Conservation (phyloP, 2,113 vertebrate genomes). For the Neofelis nebulosa region DNA sequence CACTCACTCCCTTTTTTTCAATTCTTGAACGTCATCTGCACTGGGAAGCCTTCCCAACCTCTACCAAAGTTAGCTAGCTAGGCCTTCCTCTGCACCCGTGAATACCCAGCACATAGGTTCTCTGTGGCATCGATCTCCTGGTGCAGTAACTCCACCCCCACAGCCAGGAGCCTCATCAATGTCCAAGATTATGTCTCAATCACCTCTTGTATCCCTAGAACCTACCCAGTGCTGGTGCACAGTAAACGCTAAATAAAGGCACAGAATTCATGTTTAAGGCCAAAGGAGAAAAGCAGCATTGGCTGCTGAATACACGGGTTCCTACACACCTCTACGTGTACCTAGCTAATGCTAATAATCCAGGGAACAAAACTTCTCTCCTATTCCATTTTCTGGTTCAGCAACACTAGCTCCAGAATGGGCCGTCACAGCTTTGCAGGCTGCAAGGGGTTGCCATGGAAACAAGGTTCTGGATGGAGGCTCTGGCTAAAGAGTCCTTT, state of each 20-base stretch:
- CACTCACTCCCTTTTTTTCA: not conserved
- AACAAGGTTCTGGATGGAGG: constrained; percentile 82
- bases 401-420: constrained; percentile 68
- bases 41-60: not conserved
- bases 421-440: constrained; percentile 72
- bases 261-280: not conserved
- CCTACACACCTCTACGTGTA: not conserved
- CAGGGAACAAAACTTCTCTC: constrained; percentile 60
- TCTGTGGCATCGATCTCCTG: not conserved
- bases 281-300: constrained; percentile 27
- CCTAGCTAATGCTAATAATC: constrained; percentile 52
- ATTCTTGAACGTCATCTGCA: not conserved
- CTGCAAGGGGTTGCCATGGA: constrained; percentile 81
- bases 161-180: not conserved
- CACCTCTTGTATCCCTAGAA: not conserved
- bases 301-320: not conserved
- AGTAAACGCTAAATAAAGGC: not conserved
- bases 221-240: not conserved
- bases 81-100: not conserved
- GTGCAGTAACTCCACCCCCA: not conserved
- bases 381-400: constrained; percentile 79
- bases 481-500: constrained; percentile 73
- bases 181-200: not conserved
- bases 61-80: not conserved
- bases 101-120: not conserved